Conservation (phyloP, 2,888 invertebrate genomes). For the Lordiphosa fenestrarum region DNA sequence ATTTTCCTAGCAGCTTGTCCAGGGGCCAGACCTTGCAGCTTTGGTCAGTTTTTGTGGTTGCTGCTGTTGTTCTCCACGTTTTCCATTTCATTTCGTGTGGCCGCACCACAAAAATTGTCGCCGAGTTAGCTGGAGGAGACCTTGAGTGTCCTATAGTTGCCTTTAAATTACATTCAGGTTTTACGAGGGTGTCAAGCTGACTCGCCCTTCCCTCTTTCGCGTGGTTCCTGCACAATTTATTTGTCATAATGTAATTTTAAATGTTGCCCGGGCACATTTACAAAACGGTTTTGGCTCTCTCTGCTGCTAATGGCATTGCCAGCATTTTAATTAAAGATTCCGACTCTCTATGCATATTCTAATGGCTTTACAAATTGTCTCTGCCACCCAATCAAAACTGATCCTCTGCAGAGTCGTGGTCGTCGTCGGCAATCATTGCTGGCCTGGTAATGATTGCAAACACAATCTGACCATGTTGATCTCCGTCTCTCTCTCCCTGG, state of each 20-base stretch:
- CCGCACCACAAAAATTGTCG: conserved; percentile 51
- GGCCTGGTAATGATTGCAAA: conserved; percentile 70
- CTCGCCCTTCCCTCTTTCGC: not conserved
- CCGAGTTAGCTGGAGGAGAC: conserved; percentile 38
- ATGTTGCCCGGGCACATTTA: conserved; percentile 31
- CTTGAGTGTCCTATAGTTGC: conserved; percentile 56
- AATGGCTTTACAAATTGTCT: conserved; percentile 54
- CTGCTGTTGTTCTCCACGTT: conserved; percentile 41
- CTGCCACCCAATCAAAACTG: conserved; percentile 48
- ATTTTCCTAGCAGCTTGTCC: conserved; percentile 67
- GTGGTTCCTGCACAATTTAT: conserved; percentile 29
- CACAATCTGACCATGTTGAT: conserved; percentile 70
- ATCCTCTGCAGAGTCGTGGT: conserved; percentile 50
- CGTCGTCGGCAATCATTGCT: conserved; percentile 62
- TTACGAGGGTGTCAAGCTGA: conserved; percentile 52
- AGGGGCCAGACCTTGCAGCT: conserved; percentile 25
- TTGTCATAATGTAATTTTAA: conserved; percentile 63
- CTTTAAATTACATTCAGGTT: conserved; percentile 46
- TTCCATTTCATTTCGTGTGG: conserved; percentile 66
- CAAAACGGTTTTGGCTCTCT: conserved; percentile 7
- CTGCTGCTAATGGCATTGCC: conserved; percentile 30
- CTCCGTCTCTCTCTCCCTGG: conserved; percentile 35
- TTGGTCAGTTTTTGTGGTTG: conserved; percentile 36
- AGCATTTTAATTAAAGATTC: conserved; percentile 37
- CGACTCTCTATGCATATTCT: not conserved